Percentiles rank a stretch among this genome's conserved stretches.
phyloP scores from a whole-genome alignment of 2,888 invertebrate species.

The Ethmia dodecea region DNA sequence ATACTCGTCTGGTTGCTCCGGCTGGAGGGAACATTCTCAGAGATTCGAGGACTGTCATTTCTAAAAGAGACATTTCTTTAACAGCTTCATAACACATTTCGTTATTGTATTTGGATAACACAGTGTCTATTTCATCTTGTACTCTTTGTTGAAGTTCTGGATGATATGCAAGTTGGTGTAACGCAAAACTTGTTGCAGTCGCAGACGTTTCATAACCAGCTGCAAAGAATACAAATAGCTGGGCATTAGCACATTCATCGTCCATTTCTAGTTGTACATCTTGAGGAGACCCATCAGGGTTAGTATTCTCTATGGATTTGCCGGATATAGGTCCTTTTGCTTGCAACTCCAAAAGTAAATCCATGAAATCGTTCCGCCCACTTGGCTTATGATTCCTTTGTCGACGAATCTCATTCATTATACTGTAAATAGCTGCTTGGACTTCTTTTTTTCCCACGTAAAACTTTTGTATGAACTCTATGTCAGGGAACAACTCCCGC shows the following conservation, averaged over 20 bases:
- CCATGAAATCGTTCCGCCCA: constrained; percentile 30
- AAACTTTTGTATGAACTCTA: neutral
- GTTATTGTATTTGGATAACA: constrained; percentile 23
- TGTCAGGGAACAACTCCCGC: neutral
- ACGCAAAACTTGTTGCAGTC: constrained; percentile 34
- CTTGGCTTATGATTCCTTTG: constrained; percentile 25
- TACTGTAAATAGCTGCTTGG: constrained; percentile 4
- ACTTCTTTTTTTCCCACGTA: neutral
- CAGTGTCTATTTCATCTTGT: constrained; percentile 37
- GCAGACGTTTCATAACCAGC: constrained; percentile 37
- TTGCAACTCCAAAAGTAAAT: constrained; percentile 27
- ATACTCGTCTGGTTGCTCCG: too few species aligned
- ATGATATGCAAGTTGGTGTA: constrained; percentile 40
- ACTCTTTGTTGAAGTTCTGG: constrained; percentile 35
- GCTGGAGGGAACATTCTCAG: constrained; percentile 23
- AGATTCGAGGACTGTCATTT: constrained; percentile 31
- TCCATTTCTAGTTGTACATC: constrained; percentile 26
- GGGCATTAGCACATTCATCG: neutral
- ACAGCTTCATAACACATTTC: constrained; percentile 31
- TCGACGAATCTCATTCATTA: constrained; percentile 22
- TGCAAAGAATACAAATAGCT: constrained; percentile 12
- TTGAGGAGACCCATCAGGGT: constrained; percentile 24
- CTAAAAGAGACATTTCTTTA: constrained; percentile 32
- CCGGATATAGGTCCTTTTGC: constrained; percentile 27
- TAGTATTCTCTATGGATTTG: constrained; percentile 23